Base-by-base conservation (phyloP, 30 jellyfish, hydroid and myxozoan species). In the Aurelia aurita region DNA sequence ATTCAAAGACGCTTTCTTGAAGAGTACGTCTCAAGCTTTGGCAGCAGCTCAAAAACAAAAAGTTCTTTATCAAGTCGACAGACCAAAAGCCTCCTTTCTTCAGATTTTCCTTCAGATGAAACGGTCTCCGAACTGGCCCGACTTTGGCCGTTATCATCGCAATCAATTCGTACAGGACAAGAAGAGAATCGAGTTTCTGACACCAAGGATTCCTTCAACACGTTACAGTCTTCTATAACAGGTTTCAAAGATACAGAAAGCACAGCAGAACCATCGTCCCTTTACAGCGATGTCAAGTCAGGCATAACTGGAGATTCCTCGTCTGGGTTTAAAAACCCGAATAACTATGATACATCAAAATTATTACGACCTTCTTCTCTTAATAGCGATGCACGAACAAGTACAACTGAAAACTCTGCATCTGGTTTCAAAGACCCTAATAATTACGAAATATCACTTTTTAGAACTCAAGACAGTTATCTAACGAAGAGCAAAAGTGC, bases 71-170 rank as follows among this genome's bases (percentile, higher is more conserved):
- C 93, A 19, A 83, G 72, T 19, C 72, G 49, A 29, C 72, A 27
- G 29, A n/a, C 86, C 19, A 71, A 58, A 44, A 59, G 69, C 32
- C 72, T 15, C 25, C 59, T 68, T 22, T 83, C 87, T 13, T 68
- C 87, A 26, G 93, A 49, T 16, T 11, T 83, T 27, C 81, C 58
- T 7, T 69, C 93, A 18, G 93, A 83, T 27, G 93, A 83, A 58
- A 70, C 93, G 3, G 87, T 83, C 45, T 83, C 93, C 1, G 93
- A 83, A 49, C 63, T 83, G 8, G 93, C 79, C 19, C 86, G 87
- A 5, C 87, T 83, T 20, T 74, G 87, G 80, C 71, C 86, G 3
- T 28, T 57, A 5, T 54, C 85, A 1, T 54, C 91, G 15, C 60
- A 4, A 34, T 67, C 91, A 3, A 53, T 34, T 35, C 69, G 70